Percentiles rank a stretch among this genome's conserved stretches.
phyloP scores from a whole-genome alignment of 2,797 vertebrate genomes.

The Darevskia nairensis region DNA sequence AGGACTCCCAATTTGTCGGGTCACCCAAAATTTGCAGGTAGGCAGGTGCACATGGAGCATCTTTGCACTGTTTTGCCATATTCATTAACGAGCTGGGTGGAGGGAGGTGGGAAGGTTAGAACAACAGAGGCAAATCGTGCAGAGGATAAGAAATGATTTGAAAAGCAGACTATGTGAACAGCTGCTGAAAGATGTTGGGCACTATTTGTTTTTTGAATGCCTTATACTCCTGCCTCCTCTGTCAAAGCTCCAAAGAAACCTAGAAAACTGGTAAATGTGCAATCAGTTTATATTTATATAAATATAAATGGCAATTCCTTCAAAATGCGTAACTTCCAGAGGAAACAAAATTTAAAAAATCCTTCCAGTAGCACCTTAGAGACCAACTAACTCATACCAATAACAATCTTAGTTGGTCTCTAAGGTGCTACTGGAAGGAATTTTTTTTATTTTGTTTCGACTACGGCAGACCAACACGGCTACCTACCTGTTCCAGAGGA shows the following conservation, averaged over 20 bases:
- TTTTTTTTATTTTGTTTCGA: no score
- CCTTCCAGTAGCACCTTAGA: no score
- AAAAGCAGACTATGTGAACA: neutral
- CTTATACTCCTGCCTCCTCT: neutral
- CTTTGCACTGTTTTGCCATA: neutral
- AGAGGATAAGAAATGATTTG: neutral
- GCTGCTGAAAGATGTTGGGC: neutral
- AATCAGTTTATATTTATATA: no score
- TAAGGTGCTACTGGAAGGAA: no score
- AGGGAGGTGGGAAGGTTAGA: neutral
- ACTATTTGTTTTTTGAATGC: neutral
- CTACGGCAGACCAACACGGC: no score
- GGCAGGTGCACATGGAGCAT: neutral
- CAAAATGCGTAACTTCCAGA: no score
- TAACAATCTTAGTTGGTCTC: no score
- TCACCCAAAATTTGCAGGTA: neutral
- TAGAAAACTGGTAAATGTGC: no score
- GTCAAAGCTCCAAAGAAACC: neutral
- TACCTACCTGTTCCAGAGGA: no score
- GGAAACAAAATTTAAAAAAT: no score
- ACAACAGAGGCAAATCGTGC: neutral
- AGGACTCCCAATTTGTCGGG: neutral
- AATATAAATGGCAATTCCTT: no score
- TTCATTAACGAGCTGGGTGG: neutral
- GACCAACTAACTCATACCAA: no score